Conservation (phyloP, 2,888 invertebrate genomes). For the Amiota communis region DNA sequence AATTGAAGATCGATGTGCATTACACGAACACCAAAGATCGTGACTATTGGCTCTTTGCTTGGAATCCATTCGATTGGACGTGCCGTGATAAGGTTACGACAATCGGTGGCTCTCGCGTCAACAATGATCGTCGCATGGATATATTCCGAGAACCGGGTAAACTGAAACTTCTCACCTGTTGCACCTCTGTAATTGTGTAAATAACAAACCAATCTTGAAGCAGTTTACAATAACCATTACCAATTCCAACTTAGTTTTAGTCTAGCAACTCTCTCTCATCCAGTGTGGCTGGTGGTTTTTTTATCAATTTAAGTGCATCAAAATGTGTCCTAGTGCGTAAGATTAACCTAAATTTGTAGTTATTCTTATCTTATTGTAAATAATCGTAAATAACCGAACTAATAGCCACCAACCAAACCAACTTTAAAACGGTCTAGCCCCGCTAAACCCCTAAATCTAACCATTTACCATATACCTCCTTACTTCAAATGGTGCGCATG, state of each 20-base stretch:
- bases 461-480: slow-evolving; percentile 4
- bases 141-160: slow-evolving; percentile 74
- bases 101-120: slow-evolving; percentile 72
- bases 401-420: neutral
- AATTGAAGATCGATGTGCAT: slow-evolving; percentile 82
- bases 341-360: slow-evolving; percentile 10
- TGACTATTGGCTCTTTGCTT: slow-evolving; percentile 83
- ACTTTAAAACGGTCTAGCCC: neutral
- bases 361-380: neutral
- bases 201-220: slow-evolving; percentile 48
- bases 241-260: slow-evolving; percentile 34
- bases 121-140: slow-evolving; percentile 73
- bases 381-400: slow-evolving; percentile 11
- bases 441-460: neutral
- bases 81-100: slow-evolving; percentile 76
- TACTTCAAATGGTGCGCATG: too few relatives aligned
- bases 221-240: slow-evolving; percentile 34
- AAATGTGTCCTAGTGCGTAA: neutral
- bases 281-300: slow-evolving; percentile 26
- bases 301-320: slow-evolving; percentile 19
- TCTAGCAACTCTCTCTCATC: slow-evolving; percentile 1
- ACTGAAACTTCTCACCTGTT: slow-evolving; percentile 71
- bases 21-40: slow-evolving; percentile 78
- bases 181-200: slow-evolving; percentile 70
- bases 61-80: slow-evolving; percentile 84